Percentiles rank a stretch among this genome's conserved stretches.
phyloP scores from a whole-genome alignment of 2,888 invertebrate species.

The Leucania comma region DNA sequence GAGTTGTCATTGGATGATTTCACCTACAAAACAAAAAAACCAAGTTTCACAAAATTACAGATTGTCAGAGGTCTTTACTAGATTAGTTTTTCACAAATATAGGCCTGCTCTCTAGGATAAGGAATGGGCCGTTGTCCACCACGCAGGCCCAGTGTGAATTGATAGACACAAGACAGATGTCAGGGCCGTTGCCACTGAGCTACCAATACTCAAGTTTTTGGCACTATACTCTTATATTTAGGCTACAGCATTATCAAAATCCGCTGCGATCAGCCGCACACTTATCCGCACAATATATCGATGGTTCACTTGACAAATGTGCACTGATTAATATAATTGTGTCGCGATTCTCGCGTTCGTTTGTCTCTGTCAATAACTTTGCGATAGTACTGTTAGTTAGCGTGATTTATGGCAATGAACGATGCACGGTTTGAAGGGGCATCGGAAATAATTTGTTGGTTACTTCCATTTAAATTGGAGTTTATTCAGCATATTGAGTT shows the following conservation, averaged over 20 bases:
- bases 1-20: no score
- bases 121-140: no score
- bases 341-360: slow-evolving; percentile 66
- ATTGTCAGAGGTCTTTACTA: no score
- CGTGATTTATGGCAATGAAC: slow-evolving; percentile 52
- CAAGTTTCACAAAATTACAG: no score
- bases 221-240: no score
- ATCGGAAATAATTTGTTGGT: slow-evolving; percentile 20
- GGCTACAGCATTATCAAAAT: slow-evolving; percentile 12
- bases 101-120: no score
- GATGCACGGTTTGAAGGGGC: slow-evolving; percentile 9
- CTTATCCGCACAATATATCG: slow-evolving; percentile 34
- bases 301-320: slow-evolving; percentile 65
- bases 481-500: neutral
- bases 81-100: no score
- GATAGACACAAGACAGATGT: no score
- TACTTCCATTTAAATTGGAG: slow-evolving; percentile 20
- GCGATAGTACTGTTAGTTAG: slow-evolving; percentile 46
- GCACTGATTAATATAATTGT: slow-evolving; percentile 71
- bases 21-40: no score
- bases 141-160: no score
- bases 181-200: no score
- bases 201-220: no score
- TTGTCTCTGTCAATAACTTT: slow-evolving; percentile 61
- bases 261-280: slow-evolving; percentile 40